Evolutionary conservation across 2,113 vertebrate species (phyloP).

Genomic region (Turdus rufiventris): DNA sequence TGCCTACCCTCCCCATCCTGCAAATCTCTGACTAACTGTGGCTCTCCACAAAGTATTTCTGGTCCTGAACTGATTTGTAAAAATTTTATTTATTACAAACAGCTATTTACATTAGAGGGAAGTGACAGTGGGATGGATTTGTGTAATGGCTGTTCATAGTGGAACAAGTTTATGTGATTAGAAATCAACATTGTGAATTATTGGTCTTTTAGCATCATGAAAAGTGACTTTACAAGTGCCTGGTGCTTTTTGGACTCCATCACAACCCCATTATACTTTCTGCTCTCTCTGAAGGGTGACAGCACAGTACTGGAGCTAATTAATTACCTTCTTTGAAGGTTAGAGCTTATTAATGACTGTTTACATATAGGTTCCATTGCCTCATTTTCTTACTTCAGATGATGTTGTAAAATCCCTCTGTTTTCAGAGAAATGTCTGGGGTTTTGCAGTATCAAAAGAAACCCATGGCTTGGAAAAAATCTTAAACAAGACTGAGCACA

Average conservation of each 20-base stretch:
- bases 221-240: not conserved
- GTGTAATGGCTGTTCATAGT: not conserved
- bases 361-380: slow-evolving; percentile 10
- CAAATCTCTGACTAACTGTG: not conserved
- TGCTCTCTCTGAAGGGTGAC: not conserved
- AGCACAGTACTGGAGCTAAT: not conserved
- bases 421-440: slow-evolving; percentile 8
- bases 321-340: slow-evolving; percentile 33
- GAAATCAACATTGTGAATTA: not conserved
- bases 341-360: slow-evolving; percentile 9
- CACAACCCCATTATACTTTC: not conserved
- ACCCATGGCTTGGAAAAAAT: slow-evolving; percentile 44
- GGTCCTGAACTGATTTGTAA: not conserved
- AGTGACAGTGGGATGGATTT: not conserved
- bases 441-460: slow-evolving; percentile 6
- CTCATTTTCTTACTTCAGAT: not conserved
- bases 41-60: not conserved
- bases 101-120: not conserved
- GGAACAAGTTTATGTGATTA: not conserved
- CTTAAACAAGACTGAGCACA: slow-evolving; percentile 1
- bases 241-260: not conserved
- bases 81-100: not conserved
- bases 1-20: not conserved
- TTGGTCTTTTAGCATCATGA: not conserved
- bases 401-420: not conserved